A percentile compares a stretch with the other conserved stretches of the same genome.
Evolutionary conservation across 2,113 vertebrate species (phyloP).

Genomic region (Albula goreensis): DNA sequence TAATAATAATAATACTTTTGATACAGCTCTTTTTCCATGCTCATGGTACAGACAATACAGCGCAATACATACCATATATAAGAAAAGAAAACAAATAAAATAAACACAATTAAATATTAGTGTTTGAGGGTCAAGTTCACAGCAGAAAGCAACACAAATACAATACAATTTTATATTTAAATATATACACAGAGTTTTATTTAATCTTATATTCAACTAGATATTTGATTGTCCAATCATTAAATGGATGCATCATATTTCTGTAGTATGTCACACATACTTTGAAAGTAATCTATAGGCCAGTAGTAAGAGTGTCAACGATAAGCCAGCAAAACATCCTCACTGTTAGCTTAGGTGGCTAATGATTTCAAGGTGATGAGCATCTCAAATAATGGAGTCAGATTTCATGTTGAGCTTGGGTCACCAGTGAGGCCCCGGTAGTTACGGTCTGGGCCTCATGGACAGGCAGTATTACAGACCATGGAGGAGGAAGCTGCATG

Average conservation of each 20-base stretch:
- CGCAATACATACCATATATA: neutral
- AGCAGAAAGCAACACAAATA: neutral
- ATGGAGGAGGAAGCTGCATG: neutral
- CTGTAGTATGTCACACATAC: no score
- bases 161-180: no score
- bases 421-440: neutral
- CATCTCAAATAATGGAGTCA: neutral
- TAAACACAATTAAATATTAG: neutral
- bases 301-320: no score
- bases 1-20: neutral
- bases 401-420: neutral
- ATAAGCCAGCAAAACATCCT: neutral
- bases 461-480: neutral
- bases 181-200: no score
- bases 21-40: neutral
- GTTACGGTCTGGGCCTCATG: neutral
- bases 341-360: constrained; percentile 3
- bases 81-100: neutral
- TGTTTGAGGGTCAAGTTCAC: neutral
- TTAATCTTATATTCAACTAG: no score
- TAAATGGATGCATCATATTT: no score
- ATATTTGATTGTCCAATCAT: neutral
- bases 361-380: neutral
- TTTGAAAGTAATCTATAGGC: no score
- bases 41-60: no score